Evolutionary conservation across 2,113 vertebrate genomes (phyloP).

Genomic region (Macquaria australasica): DNA sequence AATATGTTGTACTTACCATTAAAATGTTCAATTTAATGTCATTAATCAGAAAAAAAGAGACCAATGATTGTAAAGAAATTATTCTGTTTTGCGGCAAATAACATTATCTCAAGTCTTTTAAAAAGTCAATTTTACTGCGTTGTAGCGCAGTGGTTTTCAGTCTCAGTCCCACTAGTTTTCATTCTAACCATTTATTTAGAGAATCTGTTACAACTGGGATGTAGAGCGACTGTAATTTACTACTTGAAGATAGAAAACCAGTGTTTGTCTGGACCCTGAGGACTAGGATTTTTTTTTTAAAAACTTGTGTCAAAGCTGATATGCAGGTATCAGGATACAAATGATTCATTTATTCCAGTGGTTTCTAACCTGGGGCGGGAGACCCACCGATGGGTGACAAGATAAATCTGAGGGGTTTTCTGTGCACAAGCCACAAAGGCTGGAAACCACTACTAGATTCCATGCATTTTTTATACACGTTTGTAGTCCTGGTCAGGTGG

Average conservation of each 20-base stretch:
- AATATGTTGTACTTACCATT: slow-evolving; percentile 20
- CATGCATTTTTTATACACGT: not conserved
- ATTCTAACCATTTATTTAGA: not conserved
- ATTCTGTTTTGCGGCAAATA: slow-evolving; percentile 1
- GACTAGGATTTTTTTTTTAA: not conserved
- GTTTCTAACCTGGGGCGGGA: not conserved
- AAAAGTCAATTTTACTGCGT: not conserved
- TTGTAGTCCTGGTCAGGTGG: not conserved
- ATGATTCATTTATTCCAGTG: not conserved
- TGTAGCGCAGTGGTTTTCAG: not conserved
- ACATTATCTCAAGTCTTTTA: not conserved
- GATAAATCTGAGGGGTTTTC: no score
- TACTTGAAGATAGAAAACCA: not conserved
- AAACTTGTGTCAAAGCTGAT: not conserved
- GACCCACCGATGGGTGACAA: no score
- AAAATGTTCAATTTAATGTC: slow-evolving; percentile 22
- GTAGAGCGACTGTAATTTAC: not conserved
- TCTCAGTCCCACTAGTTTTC: not conserved
- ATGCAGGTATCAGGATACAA: not conserved
- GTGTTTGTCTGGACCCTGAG: not conserved
- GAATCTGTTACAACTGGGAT: not conserved
- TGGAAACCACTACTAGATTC: not conserved
- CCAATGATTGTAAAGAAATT: not conserved
- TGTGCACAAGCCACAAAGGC: no score
- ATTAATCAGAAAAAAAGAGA: not conserved